A percentile compares a stretch with the other conserved stretches of the same genome.
Evolutionary conservation across 2,888 invertebrate species (phyloP).

Genomic region (Thysanoteuthis rhombus): DNA sequence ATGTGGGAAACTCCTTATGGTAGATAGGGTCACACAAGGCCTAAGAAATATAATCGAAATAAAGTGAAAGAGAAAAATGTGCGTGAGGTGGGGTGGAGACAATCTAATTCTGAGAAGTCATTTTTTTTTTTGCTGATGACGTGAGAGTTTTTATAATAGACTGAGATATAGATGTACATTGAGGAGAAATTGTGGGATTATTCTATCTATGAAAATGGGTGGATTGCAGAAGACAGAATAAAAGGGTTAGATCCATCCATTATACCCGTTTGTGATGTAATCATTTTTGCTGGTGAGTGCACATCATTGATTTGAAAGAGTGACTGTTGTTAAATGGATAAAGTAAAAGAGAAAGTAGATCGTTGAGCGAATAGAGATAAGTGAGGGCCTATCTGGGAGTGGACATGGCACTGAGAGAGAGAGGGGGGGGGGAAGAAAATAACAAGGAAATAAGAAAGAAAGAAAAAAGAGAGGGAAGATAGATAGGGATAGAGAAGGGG

Average conservation of each 20-base stretch:
- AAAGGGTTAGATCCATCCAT: background rate
- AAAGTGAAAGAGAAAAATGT: background rate
- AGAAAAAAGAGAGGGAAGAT: too few relatives aligned
- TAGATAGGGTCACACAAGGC: background rate
- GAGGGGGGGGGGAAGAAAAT: too few relatives aligned
- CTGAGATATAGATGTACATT: background rate
- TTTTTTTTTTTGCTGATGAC: background rate
- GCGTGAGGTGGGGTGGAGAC: background rate
- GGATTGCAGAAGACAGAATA: background rate
- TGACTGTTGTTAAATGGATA: background rate
- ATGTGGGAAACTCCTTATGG: background rate
- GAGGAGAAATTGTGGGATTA: background rate
- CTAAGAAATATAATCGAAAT: background rate
- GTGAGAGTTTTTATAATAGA: background rate
- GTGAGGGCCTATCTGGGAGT: too few relatives aligned
- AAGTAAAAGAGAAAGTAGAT: background rate
- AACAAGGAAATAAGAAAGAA: too few relatives aligned
- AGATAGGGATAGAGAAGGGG: too few relatives aligned
- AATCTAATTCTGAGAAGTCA: background rate
- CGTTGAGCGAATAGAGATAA: background rate
- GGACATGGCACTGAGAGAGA: too few relatives aligned
- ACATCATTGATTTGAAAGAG: background rate
- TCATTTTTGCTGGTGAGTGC: background rate
- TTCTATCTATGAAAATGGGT: background rate
- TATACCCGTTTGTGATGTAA: background rate